Evolutionary conservation across 2,113 vertebrate genomes (phyloP), one percentile per base, ranked within the genome.

Genomic region (Pogona vitticeps): DNA sequence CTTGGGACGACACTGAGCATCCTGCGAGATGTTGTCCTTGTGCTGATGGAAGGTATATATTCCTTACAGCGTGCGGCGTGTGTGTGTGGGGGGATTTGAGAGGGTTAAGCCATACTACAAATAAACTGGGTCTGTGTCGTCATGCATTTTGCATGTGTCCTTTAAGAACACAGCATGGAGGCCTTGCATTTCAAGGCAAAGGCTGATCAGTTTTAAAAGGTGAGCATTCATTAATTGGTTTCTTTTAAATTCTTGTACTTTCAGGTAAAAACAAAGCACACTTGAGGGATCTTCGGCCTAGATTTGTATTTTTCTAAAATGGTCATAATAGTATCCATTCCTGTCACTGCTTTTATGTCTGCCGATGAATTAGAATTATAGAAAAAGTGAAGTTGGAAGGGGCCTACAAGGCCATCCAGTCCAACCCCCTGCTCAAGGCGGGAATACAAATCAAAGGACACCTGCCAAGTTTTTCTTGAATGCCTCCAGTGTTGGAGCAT

Each of bases 11-110:
- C 98, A 0, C 56, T 98, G 87, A 97, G 97, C 72, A 96, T 98
- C 94, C 94, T 98, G 17, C 97, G 96, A 1, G 98, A 98, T 0
- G 96, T 98, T 65, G 92, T 98, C 87, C 96, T 97, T 0, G 96
- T 98, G 46, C 96, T 99, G 70, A 98, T 99, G 98, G 97, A 99
- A 91, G 98, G 98, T 98, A 95, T 93, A 59, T 92, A 14, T 79
- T 63, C 9, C 4, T 1, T 2, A 12, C 0, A 3, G 0, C 8
- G 1, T 0, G 0, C 8, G 0, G 0, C 3, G 6, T 26, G 28
- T 65, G 14, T 18, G 20, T 18, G 14, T 12, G 13, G 42, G 20
- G 58, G 26, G 20, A 33, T 12, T 28, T 46, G 73, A 42, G 52
- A 28, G 28, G 12, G 3, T 52, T 42, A 46, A 3, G 2, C 38